Conservation (phyloP, 2,113 vertebrate genomes). For the Anoplopoma fimbria region DNA sequence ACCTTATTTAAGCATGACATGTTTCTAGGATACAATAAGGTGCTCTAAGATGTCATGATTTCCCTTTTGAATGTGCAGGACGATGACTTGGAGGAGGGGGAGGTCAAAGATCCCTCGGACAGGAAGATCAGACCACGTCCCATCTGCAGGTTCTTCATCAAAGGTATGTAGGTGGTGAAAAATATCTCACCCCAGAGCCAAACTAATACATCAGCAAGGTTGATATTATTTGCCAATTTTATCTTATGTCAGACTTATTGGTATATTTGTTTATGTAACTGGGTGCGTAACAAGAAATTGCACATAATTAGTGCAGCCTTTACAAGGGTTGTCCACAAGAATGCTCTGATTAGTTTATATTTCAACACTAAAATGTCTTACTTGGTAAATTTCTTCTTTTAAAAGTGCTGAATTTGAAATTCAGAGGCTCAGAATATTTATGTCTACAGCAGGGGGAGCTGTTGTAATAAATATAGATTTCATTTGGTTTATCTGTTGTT, state of each 20-base stretch:
- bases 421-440: neutral
- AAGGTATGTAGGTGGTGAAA: slow-evolving; percentile 91
- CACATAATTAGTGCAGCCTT: neutral
- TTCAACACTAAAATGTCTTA: neutral
- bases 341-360: neutral
- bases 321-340: neutral
- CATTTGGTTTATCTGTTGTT: neutral
- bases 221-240: neutral
- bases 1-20: neutral
- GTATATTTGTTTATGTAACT: neutral
- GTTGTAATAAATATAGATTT: neutral
- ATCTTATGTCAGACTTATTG: neutral
- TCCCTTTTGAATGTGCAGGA: slow-evolving; percentile 83
- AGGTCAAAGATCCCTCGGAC: slow-evolving; percentile 97
- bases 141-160: slow-evolving; percentile 98
- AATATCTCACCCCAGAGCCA: neutral
- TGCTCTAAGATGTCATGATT: neutral
- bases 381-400: neutral
- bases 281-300: neutral
- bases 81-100: slow-evolving; percentile 97
- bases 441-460: slow-evolving; percentile 59
- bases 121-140: slow-evolving; percentile 95
- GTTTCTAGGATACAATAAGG: neutral
- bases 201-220: neutral
- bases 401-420: too few relatives aligned